Conservation (phyloP, 1,140 invertebrate species). For the Aphaenogaster rudis region DNA sequence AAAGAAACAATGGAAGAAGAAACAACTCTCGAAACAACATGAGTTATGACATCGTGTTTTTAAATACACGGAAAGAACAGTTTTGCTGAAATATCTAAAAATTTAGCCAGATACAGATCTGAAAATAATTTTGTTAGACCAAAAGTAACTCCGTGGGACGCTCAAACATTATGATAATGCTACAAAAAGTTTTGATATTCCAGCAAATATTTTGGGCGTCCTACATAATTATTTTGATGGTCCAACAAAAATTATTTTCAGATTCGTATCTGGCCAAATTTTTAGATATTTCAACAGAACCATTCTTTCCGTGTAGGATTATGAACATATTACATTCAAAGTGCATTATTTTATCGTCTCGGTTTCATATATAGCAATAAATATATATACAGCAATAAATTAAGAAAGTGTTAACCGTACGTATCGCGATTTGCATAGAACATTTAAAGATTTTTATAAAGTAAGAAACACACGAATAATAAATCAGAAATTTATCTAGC, state of each 20-base stretch:
- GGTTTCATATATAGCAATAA: neutral
- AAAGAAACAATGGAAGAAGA: neutral
- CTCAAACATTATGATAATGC: no score
- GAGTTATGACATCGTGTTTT: neutral
- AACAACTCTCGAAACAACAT: neutral
- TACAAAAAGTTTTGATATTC: no score
- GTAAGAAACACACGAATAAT: neutral
- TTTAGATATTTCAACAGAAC: no score
- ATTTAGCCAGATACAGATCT: no score
- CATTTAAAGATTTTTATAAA: neutral
- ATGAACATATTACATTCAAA: neutral
- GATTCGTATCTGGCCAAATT: no score
- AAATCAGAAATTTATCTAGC: neutral
- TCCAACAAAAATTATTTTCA: no score
- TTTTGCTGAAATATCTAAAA: no score
- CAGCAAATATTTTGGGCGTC: no score
- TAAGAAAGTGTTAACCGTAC: neutral
- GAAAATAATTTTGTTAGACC: no score
- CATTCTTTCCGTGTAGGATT: no score
- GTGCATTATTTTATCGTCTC: slow-evolving; percentile 3
- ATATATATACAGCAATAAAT: neutral
- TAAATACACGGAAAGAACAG: neutral
- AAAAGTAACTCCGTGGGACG: no score
- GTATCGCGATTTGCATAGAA: neutral
- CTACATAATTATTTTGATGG: no score